Conservation (phyloP, 2,888 invertebrate genomes). For the Cyrtodaria siliqua region DNA sequence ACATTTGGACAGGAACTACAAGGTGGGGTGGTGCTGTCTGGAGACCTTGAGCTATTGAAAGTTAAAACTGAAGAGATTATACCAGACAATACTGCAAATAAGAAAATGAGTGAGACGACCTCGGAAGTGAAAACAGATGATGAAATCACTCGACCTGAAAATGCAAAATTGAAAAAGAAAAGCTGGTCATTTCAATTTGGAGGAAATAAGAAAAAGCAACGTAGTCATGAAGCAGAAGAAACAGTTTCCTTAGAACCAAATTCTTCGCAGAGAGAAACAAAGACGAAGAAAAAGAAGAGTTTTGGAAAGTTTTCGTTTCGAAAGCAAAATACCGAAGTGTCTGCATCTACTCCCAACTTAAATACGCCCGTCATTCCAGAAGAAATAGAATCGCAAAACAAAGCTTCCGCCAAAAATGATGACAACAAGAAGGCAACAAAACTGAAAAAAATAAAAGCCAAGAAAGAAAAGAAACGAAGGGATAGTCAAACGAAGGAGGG, state of each 20-base stretch:
- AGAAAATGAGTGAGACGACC: neutral
- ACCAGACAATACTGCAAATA: too few relatives aligned
- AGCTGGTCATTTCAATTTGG: conserved; percentile 63
- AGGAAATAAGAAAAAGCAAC: conserved; percentile 34
- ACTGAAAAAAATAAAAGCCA: conserved; percentile 50
- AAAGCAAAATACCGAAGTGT: conserved; percentile 41
- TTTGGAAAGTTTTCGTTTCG: conserved; percentile 60
- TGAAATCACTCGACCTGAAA: conserved; percentile 21
- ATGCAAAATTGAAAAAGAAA: conserved; percentile 53
- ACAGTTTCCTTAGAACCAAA: conserved; percentile 33
- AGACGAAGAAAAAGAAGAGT: conserved; percentile 38
- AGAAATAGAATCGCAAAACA: neutral
- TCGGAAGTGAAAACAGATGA: conserved; percentile 31
- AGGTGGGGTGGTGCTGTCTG: too few relatives aligned
- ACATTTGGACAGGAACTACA: too few relatives aligned
- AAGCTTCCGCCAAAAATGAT: neutral
- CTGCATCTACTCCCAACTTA: conserved; percentile 48
- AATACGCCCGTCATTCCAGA: conserved; percentile 24
- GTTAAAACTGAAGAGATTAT: neutral
- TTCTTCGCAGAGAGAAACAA: conserved; percentile 25
- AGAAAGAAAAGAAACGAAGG: conserved; percentile 45
- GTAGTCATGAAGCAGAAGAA: neutral
- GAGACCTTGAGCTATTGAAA: neutral
- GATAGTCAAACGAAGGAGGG: conserved; percentile 2
- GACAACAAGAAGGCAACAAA: conserved; percentile 41